Conservation (phyloP, 2,888 invertebrate species). For the Volucella inanis region DNA sequence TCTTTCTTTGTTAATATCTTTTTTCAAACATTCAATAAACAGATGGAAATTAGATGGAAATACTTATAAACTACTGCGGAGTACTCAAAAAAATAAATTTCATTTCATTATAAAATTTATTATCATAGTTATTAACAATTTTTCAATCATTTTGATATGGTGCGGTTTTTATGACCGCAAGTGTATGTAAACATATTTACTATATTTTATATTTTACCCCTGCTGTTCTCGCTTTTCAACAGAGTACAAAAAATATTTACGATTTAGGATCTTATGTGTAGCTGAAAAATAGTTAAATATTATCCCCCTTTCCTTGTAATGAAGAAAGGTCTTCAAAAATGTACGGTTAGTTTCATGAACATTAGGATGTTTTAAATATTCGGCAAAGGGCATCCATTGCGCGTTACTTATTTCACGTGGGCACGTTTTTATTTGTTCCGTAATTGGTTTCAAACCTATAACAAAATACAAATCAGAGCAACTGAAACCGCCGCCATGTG, state of each 20-base stretch:
- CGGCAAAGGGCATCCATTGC: conserved; percentile 92
- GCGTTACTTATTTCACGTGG: conserved; percentile 90
- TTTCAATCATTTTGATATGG: too few species aligned
- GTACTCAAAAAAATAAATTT: too few species aligned
- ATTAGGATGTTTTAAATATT: conserved; percentile 88
- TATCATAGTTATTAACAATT: too few species aligned
- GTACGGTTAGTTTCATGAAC: conserved; percentile 89
- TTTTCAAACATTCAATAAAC: too few species aligned
- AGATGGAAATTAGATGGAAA: too few species aligned
- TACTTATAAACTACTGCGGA: too few species aligned
- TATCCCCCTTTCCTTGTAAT: conserved; percentile 86
- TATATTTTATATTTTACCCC: not conserved
- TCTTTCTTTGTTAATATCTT: too few species aligned
- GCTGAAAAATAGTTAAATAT: conserved; percentile 85
- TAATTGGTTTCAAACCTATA: conserved; percentile 87
- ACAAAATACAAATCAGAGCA: conserved; percentile 95
- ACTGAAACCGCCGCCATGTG: conserved; percentile 89
- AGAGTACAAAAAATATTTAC: conserved; percentile 79
- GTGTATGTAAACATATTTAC: too few species aligned
- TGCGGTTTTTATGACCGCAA: too few species aligned
- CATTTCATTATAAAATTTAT: too few species aligned
- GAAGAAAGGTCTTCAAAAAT: conserved; percentile 87
- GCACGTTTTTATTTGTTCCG: conserved; percentile 87
- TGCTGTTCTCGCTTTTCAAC: conserved; percentile 27
- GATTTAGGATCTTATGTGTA: conserved; percentile 80